phyloP scores from a whole-genome alignment of 1,140 invertebrate species.

The Nasonia vitripennis region DNA sequence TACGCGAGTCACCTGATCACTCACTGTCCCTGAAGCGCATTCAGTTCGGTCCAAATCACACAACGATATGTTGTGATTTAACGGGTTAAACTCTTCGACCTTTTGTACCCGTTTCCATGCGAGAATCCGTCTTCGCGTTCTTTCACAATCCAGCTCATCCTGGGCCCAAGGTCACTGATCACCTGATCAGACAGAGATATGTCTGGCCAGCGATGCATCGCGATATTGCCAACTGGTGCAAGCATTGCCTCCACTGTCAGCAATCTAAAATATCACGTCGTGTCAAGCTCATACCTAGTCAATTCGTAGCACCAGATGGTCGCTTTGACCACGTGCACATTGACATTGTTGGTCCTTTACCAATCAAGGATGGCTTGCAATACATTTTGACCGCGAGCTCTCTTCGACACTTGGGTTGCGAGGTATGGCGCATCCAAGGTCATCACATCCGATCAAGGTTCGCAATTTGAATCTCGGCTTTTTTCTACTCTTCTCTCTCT shows the following conservation, averaged over 20 bases:
- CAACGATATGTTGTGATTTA: background rate
- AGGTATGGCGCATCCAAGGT: background rate
- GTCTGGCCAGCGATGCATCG: constrained; percentile 3
- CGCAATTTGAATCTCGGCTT: background rate
- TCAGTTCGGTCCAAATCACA: background rate
- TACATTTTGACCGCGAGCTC: background rate
- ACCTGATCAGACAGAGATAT: background rate
- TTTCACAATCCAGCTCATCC: constrained; percentile 20
- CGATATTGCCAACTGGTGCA: background rate
- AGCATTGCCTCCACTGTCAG: background rate
- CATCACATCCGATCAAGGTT: background rate
- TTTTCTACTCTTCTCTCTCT: background rate
- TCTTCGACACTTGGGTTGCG: background rate
- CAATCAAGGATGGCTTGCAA: background rate
- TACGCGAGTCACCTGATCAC: background rate
- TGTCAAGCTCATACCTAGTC: background rate
- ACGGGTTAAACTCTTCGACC: background rate
- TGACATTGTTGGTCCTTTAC: background rate
- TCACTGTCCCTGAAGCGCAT: too few species aligned
- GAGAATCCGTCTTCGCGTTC: background rate
- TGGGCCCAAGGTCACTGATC: constrained; percentile 20
- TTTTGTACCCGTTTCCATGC: background rate
- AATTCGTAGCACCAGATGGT: background rate
- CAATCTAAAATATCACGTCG: background rate
- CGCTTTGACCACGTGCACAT: background rate